Evolutionary conservation across 1,140 invertebrate genomes (phyloP).

Genomic region (Epicauta chinensis): DNA sequence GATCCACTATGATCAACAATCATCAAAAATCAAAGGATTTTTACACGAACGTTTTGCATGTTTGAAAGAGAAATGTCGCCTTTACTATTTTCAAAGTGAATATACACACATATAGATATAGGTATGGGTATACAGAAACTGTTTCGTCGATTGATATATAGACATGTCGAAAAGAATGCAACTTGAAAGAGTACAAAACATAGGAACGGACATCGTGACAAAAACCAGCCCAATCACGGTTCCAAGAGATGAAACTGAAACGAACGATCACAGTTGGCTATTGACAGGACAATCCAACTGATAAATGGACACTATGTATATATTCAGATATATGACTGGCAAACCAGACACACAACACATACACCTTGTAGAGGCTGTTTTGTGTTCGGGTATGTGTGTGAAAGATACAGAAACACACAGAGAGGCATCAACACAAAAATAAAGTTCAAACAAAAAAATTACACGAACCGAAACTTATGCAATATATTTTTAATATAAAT

Average conservation of each 20-base stretch:
- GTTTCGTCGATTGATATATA: conserved; percentile 18
- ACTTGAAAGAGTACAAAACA: conserved; percentile 17
- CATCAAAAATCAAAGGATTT: too few relatives aligned
- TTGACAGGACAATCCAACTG: conserved; percentile 28
- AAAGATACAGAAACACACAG: too few relatives aligned
- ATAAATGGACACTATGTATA: conserved; percentile 20
- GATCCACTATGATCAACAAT: conserved; percentile 4
- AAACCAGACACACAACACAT: conserved; percentile 6
- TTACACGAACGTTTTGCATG: too few relatives aligned
- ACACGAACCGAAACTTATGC: too few relatives aligned
- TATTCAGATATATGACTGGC: conserved; percentile 21
- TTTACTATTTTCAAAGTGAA: too few relatives aligned
- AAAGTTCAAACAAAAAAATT: too few relatives aligned
- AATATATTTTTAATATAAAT: too few relatives aligned
- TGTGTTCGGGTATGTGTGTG: too few relatives aligned
- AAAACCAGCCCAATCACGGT: conserved; percentile 29
- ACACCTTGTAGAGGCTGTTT: conserved; percentile 6
- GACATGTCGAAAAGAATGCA: conserved; percentile 24
- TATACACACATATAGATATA: too few relatives aligned
- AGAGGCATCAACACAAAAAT: too few relatives aligned
- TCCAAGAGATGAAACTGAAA: conserved; percentile 10
- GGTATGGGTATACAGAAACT: background rate
- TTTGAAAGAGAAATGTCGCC: too few relatives aligned
- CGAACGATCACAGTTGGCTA: conserved; percentile 14
- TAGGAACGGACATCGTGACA: conserved; percentile 23